Conservation (phyloP, 2,888 invertebrate species). For the Carabus problematicus region DNA sequence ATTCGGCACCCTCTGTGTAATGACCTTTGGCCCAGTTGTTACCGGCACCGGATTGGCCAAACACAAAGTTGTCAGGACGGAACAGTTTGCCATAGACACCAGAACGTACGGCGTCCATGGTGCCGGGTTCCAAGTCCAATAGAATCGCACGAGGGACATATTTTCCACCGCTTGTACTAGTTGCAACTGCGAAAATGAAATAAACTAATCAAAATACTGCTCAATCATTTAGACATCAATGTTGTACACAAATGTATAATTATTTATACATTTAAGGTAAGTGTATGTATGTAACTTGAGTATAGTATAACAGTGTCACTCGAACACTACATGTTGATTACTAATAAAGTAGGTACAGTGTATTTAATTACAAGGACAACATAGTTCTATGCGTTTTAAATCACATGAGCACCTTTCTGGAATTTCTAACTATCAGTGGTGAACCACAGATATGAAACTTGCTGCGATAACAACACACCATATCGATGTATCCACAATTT, state of each 20-base stretch:
- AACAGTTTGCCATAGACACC: conserved; percentile 87
- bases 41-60: conserved; percentile 74
- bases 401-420: too few relatives aligned
- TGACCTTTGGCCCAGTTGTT: conserved; percentile 93
- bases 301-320: not conserved
- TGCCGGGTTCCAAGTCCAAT: conserved; percentile 80
- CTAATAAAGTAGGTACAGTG: too few relatives aligned
- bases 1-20: conserved; percentile 89
- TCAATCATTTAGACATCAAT: too few relatives aligned
- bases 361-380: too few relatives aligned
- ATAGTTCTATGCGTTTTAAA: too few relatives aligned
- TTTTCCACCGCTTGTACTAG: conserved; percentile 71
- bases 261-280: conserved; percentile 6
- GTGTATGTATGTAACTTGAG: not conserved
- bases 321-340: not conserved
- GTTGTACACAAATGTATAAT: not conserved
- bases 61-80: conserved; percentile 90
- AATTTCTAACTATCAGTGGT: too few relatives aligned
- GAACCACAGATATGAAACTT: too few relatives aligned
- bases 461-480: too few relatives aligned
- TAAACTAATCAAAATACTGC: conserved; percentile 20
- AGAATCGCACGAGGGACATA: conserved; percentile 81
- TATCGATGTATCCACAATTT: too few relatives aligned
- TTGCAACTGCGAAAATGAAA: conserved; percentile 61
- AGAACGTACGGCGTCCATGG: conserved; percentile 90